Evolutionary conservation across 2,797 vertebrate genomes (phyloP).

Genomic region (Lateolabrax maculatus): DNA sequence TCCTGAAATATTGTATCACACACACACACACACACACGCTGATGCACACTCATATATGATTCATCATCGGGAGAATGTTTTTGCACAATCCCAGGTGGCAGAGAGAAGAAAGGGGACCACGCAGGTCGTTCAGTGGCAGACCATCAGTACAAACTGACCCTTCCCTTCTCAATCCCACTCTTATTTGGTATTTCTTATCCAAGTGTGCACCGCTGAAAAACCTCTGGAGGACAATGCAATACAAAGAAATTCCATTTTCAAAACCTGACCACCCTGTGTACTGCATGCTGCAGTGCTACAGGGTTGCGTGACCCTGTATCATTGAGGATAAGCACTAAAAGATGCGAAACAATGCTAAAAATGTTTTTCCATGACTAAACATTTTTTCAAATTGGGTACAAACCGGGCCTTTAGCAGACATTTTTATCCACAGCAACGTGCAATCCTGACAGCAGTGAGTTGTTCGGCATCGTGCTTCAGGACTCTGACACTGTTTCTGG

Average conservation of each 20-base stretch:
- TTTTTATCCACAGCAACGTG: neutral
- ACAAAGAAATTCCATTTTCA: conserved; percentile 25
- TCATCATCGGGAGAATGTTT: conserved; percentile 54
- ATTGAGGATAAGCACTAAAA: conserved; percentile 1
- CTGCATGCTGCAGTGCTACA: neutral
- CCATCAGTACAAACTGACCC: conserved; percentile 22
- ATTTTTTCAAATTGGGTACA: conserved; percentile 26
- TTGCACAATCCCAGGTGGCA: conserved; percentile 15
- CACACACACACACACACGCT: neutral
- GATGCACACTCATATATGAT: conserved; percentile 54
- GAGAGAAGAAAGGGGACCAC: conserved; percentile 6
- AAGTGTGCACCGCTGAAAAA: neutral
- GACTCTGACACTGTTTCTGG: neutral
- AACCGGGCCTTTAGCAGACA: neutral
- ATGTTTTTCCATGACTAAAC: conserved; percentile 14
- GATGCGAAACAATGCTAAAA: conserved; percentile 9
- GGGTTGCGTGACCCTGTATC: conserved; percentile 7
- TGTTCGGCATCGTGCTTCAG: neutral
- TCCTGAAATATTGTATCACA: conserved; percentile 3
- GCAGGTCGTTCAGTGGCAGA: conserved; percentile 32
- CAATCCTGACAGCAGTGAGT: neutral
- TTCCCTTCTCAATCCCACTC: conserved; percentile 4
- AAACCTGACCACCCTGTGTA: conserved; percentile 19
- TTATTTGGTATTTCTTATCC: conserved; percentile 41
- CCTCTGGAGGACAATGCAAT: conserved; percentile 13